These are phyloP conservation scores for Carassius carassius DNA, from an alignment of 2,113 vertebrate genomes.

Conservation along the genomic window DNA sequence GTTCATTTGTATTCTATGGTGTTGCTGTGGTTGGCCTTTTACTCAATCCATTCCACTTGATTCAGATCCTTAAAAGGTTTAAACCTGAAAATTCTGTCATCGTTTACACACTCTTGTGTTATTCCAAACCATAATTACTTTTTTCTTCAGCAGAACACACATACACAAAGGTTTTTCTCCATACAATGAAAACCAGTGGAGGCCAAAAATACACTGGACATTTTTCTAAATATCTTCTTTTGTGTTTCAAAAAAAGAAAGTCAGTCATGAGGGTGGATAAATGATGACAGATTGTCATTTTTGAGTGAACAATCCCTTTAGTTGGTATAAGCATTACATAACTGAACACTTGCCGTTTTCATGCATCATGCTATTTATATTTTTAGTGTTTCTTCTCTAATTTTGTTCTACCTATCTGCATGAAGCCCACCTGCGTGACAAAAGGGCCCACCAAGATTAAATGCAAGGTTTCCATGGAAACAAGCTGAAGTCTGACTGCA, in stretches of 20 bases:
- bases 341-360: background rate
- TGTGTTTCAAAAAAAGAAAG: background rate
- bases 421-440: constrained; percentile 63
- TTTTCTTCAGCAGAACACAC: background rate
- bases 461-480: constrained; percentile 58
- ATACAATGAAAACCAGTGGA: background rate
- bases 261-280: background rate
- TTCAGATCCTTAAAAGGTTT: background rate
- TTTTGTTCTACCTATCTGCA: constrained; percentile 29
- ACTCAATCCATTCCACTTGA: background rate
- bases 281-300: background rate
- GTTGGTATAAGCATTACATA: background rate
- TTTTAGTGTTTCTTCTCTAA: background rate
- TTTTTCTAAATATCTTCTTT: background rate
- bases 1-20: constrained; percentile 20
- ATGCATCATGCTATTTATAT: background rate
- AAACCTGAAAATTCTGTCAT: background rate
- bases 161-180: background rate
- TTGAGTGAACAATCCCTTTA: background rate
- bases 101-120: background rate
- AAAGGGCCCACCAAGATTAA: constrained; percentile 45
- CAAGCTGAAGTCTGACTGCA: constrained; percentile 41
- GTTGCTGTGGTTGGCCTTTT: constrained; percentile 6
- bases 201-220: background rate
- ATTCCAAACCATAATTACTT: too few relatives aligned